phyloP scores from a whole-genome alignment of 2,797 vertebrate species.

The Hippoglossus hippoglossus region DNA sequence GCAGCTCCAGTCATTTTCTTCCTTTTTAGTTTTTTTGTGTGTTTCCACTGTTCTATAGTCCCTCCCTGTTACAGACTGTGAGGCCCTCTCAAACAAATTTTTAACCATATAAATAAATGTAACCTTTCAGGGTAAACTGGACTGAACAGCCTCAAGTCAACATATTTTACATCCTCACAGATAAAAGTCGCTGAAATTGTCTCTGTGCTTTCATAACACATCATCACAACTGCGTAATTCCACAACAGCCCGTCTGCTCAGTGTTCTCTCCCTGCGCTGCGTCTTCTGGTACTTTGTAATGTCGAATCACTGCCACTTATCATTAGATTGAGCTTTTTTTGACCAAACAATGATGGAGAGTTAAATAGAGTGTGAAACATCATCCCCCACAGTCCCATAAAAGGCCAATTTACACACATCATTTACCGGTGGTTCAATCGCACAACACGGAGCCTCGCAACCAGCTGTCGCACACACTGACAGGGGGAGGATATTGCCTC shows the following conservation, averaged over 20 bases:
- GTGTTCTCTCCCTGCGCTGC: background rate
- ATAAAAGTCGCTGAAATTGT: background rate
- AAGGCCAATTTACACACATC: conserved; percentile 78
- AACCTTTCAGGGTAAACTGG: background rate
- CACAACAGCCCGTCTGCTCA: background rate
- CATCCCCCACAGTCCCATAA: conserved; percentile 69
- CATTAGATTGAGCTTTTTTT: conserved; percentile 53
- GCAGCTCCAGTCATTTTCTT: no score
- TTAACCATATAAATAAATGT: background rate
- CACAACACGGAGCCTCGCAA: conserved; percentile 42
- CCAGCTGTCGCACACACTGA: conserved; percentile 60
- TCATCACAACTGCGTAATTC: background rate
- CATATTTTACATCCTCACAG: background rate
- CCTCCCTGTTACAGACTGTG: no score
- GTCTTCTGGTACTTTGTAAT: conserved; percentile 13
- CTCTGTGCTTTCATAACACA: background rate
- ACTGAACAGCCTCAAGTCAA: background rate
- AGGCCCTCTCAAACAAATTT: no score
- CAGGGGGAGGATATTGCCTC: background rate
- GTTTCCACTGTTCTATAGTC: no score
- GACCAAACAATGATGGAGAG: conserved; percentile 67
- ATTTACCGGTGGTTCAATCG: conserved; percentile 67
- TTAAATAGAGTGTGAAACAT: conserved; percentile 81
- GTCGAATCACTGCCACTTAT: conserved; percentile 36
- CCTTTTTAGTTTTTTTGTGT: no score